These are phyloP conservation scores for Neotragus moschatus DNA, from an alignment of 2,113 vertebrate genomes.

Conservation along the genomic window DNA sequence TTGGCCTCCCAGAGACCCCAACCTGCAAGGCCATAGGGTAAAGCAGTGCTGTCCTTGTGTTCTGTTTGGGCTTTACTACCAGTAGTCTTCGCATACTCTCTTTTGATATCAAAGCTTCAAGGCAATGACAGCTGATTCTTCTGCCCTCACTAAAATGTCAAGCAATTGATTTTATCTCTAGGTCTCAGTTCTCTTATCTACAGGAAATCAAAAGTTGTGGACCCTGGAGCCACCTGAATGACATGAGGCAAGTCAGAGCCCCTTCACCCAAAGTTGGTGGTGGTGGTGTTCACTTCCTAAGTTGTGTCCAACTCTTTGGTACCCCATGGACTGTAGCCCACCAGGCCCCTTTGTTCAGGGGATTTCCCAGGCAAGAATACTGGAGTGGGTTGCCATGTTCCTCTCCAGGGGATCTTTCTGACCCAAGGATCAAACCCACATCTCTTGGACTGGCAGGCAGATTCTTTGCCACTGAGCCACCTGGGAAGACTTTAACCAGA, in stretches of 20 bases:
- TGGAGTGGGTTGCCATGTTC: neutral
- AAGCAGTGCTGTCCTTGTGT: neutral
- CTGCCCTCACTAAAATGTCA: neutral
- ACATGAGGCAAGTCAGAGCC: neutral
- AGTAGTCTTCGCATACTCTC: neutral
- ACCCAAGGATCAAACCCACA: neutral
- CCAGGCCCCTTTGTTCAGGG: neutral
- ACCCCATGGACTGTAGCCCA: neutral
- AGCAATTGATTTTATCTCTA: neutral
- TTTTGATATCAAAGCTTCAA: neutral
- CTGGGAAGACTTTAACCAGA: neutral
- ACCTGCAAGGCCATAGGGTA: fast-evolving
- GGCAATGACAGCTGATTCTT: neutral
- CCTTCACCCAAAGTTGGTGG: neutral
- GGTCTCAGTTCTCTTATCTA: neutral
- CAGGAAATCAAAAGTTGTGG: neutral
- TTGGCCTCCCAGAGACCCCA: neutral
- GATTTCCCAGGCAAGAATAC: neutral
- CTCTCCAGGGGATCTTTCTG: neutral
- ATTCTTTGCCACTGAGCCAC: neutral
- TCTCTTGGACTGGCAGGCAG: neutral
- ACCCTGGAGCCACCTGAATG: no score
- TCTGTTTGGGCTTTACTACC: no score
- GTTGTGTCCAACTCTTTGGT: neutral
- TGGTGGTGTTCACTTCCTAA: neutral